Conservation (phyloP, 2,113 vertebrate genomes). For the Cricetomys ansorgei region DNA sequence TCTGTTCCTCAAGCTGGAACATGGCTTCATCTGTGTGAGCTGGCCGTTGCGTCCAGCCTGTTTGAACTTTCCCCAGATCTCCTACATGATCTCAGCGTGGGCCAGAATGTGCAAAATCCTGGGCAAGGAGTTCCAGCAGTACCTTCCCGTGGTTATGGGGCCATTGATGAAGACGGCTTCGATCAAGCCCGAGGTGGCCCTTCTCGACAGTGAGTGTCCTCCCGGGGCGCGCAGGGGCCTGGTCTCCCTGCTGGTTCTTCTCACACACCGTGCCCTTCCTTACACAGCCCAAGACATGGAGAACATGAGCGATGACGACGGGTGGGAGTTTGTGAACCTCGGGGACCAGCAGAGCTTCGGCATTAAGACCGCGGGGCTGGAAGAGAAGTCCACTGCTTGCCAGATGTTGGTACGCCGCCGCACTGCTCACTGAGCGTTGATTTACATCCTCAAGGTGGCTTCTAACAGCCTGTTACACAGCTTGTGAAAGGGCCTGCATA, state of each 20-base stretch:
- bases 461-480: no score
- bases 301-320: slow-evolving; percentile 98
- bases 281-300: slow-evolving; percentile 98
- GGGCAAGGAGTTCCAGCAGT: slow-evolving; percentile 99
- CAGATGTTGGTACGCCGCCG: slow-evolving; percentile 95
- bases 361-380: slow-evolving; percentile 98
- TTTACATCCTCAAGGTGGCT: background rate
- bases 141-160: slow-evolving; percentile 99
- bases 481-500: no score
- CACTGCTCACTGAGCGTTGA: background rate
- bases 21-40: background rate
- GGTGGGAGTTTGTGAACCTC: slow-evolving; percentile 99
- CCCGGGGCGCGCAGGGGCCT: background rate
- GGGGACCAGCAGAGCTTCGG: slow-evolving; percentile 99
- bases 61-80: slow-evolving; percentile 89
- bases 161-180: slow-evolving; percentile 99
- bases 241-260: background rate
- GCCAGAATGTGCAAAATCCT: slow-evolving; percentile 99
- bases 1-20: background rate
- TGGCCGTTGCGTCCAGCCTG: slow-evolving; percentile 9
- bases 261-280: background rate
- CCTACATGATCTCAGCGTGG: slow-evolving; percentile 99
- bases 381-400: slow-evolving; percentile 99
- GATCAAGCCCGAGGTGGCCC: slow-evolving; percentile 99
- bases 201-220: slow-evolving; percentile 95